These are phyloP conservation scores for Anarrhichthys ocellatus DNA, from an alignment of 2,113 vertebrate genomes.

Conservation along the genomic window DNA sequence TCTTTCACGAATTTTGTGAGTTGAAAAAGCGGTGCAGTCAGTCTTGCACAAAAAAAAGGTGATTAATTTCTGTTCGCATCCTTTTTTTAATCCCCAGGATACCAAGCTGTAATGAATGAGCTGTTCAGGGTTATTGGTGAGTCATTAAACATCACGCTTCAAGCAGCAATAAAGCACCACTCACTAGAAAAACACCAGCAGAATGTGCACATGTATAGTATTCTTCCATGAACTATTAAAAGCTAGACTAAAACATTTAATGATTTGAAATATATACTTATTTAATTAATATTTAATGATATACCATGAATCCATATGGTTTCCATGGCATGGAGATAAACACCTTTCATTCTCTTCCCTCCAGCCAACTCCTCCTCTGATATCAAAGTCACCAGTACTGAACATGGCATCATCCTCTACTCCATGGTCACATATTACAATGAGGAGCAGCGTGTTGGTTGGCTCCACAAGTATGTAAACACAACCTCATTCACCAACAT, in stretches of 20 bases:
- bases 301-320: neutral
- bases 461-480: conserved; percentile 91
- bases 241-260: neutral
- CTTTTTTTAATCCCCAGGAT: conserved; percentile 82
- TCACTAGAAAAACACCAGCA: conserved; percentile 3
- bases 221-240: conserved; percentile 1
- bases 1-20: neutral
- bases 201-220: neutral
- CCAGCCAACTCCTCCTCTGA: conserved; percentile 91
- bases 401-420: conserved; percentile 93
- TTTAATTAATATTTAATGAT: neutral
- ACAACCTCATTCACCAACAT: neutral
- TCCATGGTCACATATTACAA: conserved; percentile 89
- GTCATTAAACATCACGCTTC: conserved; percentile 59
- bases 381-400: conserved; percentile 92
- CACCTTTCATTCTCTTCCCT: conserved; percentile 7
- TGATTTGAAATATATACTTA: neutral
- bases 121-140: conserved; percentile 96
- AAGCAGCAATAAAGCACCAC: conserved; percentile 14
- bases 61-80: conserved; percentile 22
- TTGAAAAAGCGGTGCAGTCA: neutral
- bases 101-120: conserved; percentile 93
- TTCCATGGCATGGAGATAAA: neutral
- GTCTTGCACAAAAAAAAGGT: neutral
- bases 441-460: conserved; percentile 91